Conservation (phyloP, 2,888 invertebrate species). For the Cosmorhoe ocellata region DNA sequence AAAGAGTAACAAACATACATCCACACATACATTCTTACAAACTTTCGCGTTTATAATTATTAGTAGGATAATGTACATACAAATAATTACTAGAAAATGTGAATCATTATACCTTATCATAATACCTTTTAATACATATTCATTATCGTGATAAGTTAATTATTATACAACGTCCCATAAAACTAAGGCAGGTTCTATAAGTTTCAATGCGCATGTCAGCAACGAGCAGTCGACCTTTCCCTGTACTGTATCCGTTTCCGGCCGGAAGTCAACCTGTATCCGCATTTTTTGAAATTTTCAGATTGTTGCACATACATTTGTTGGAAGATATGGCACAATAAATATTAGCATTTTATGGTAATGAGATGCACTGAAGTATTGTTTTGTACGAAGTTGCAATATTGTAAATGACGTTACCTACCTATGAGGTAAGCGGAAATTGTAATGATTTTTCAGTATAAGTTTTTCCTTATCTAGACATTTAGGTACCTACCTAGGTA, state of each 20-base stretch:
- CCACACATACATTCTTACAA: too few relatives aligned
- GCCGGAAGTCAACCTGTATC: slow-evolving; percentile 38
- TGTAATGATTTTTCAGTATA: neutral
- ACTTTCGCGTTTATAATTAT: too few relatives aligned
- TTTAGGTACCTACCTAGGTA: too few relatives aligned
- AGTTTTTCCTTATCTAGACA: too few relatives aligned
- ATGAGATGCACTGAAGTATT: neutral
- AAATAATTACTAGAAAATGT: neutral
- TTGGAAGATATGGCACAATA: slow-evolving; percentile 8
- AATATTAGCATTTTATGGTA: slow-evolving; percentile 1
- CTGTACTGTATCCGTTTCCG: slow-evolving; percentile 43
- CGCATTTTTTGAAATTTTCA: slow-evolving; percentile 32
- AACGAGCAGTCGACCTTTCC: slow-evolving; percentile 43
- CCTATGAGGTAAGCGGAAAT: neutral
- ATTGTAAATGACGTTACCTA: neutral
- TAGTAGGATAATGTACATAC: too few relatives aligned
- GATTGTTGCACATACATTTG: slow-evolving; percentile 13
- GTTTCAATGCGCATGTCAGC: slow-evolving; percentile 29
- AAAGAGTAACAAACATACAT: too few relatives aligned
- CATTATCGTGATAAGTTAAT: slow-evolving; percentile 13
- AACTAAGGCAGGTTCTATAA: slow-evolving; percentile 21
- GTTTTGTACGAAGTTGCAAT: neutral
- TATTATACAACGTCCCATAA: slow-evolving; percentile 23
- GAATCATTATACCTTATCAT: slow-evolving; percentile 1
- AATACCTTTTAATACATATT: neutral